phyloP scores from a whole-genome alignment of 2,113 vertebrate genomes.

The Eolophus roseicapilla region DNA sequence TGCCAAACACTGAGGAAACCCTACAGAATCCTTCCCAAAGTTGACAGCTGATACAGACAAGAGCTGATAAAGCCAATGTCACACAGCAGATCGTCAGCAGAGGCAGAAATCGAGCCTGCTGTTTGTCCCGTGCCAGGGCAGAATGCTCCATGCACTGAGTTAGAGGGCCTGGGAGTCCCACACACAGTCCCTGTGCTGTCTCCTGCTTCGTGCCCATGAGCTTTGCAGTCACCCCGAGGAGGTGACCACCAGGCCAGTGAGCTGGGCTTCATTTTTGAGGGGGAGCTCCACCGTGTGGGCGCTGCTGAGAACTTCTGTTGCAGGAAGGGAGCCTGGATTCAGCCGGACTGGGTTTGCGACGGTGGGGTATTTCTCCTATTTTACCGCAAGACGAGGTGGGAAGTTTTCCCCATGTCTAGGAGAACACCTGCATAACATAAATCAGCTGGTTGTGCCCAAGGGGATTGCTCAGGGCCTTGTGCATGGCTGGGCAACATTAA shows the following conservation, averaged over 20 bases:
- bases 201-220: rapidly evolving
- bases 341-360: rapidly evolving
- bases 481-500: background rate
- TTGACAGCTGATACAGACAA: background rate
- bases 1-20: background rate
- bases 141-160: background rate
- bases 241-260: background rate
- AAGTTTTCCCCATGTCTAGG: too few species aligned
- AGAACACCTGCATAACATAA: background rate
- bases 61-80: background rate
- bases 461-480: background rate
- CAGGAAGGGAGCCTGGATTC: background rate
- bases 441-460: background rate
- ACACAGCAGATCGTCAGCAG: background rate
- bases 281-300: slow-evolving; percentile 15
- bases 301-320: background rate
- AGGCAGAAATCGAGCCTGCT: too few species aligned
- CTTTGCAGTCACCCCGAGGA: background rate
- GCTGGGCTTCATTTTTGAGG: background rate
- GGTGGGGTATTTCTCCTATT: background rate
- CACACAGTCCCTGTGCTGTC: background rate
- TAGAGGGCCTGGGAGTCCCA: background rate
- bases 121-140: background rate
- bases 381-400: background rate
- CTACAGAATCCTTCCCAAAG: background rate